Evolutionary conservation across 2,113 vertebrate genomes (phyloP).

Genomic region (Anoplopoma fimbria): DNA sequence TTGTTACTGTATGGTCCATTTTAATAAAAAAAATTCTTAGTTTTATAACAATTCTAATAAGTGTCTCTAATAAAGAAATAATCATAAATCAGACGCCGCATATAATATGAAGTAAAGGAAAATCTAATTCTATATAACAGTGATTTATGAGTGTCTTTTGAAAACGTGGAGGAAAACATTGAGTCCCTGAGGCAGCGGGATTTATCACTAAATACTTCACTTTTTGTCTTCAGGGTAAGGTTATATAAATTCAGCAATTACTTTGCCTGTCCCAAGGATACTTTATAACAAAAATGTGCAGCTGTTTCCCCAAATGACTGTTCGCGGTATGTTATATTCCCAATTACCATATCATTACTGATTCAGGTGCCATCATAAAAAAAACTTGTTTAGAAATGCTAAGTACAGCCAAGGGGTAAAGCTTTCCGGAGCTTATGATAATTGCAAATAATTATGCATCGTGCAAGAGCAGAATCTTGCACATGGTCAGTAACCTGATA

Average conservation of each 20-base stretch:
- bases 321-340: slow-evolving; percentile 27
- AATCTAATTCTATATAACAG: slow-evolving; percentile 26
- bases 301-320: no score
- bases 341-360: slow-evolving; percentile 25
- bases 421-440: neutral
- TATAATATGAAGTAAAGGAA: slow-evolving; percentile 4
- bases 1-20: neutral
- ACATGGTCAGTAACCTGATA: neutral
- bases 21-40: neutral
- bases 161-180: slow-evolving; percentile 43
- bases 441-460: slow-evolving; percentile 3
- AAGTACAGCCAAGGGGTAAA: neutral
- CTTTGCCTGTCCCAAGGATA: slow-evolving; percentile 47
- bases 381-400: neutral
- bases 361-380: slow-evolving; percentile 15
- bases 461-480: neutral
- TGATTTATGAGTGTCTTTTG: slow-evolving; percentile 72
- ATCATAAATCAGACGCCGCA: neutral
- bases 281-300: slow-evolving; percentile 55
- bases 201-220: slow-evolving; percentile 70
- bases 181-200: slow-evolving; percentile 50
- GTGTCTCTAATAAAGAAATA: neutral
- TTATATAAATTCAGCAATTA: slow-evolving; percentile 58
- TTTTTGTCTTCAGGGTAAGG: slow-evolving; percentile 62
- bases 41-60: neutral